These are phyloP conservation scores for Parasteatoda tepidariorum DNA, from an alignment of 1,140 invertebrate genomes.

Conservation along the genomic window DNA sequence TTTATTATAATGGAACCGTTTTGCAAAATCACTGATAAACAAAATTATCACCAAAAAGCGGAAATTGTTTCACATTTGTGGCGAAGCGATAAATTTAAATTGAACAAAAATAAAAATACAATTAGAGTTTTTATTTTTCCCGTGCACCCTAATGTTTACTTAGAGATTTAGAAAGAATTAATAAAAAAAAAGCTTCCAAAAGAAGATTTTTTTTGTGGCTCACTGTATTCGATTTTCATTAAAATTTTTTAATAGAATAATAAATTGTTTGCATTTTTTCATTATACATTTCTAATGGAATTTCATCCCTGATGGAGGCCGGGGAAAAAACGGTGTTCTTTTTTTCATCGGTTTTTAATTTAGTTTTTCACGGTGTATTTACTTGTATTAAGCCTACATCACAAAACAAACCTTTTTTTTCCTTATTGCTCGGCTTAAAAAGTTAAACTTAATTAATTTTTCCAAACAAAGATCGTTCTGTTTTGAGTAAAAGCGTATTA, in stretches of 20 bases:
- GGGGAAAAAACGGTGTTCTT: neutral
- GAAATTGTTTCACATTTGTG: constrained; percentile 3
- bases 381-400: neutral
- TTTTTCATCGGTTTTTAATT: neutral
- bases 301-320: neutral
- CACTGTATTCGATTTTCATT: constrained; percentile 14
- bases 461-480: neutral
- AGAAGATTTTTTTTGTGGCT: neutral
- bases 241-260: neutral
- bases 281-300: neutral
- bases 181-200: neutral
- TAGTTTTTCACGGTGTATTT: neutral
- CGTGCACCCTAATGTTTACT: neutral
- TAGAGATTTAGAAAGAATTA: neutral
- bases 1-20: neutral
- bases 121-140: constrained; percentile 11
- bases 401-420: neutral
- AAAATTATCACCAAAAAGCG: neutral
- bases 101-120: constrained; percentile 20
- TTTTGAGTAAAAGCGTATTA: neutral
- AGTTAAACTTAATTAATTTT: constrained; percentile 8
- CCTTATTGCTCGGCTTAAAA: neutral
- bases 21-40: neutral
- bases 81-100: constrained; percentile 5
- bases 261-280: constrained; percentile 20